Evolutionary conservation across 1,140 invertebrate species (phyloP).

Genomic region (Drosophila littoralis): DNA sequence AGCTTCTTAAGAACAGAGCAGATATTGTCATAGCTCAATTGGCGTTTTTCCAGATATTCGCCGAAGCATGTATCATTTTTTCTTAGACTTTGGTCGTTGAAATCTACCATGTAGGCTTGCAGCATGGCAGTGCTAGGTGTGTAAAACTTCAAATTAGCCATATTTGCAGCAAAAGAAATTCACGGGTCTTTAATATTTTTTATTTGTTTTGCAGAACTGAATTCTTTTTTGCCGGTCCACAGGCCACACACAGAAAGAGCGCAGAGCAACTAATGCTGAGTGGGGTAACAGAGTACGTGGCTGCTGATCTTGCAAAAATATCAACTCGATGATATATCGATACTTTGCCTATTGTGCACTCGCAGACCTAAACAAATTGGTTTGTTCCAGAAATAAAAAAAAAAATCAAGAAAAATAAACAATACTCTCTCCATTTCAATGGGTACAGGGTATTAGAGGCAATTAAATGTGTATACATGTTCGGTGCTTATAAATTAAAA

Average conservation of each 20-base stretch:
- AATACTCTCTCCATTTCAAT: too few relatives aligned
- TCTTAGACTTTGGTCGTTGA: background rate
- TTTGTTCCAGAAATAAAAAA: too few relatives aligned
- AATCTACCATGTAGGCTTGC: background rate
- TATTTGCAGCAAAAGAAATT: background rate
- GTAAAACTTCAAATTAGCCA: background rate
- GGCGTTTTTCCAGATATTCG: background rate
- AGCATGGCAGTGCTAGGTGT: background rate
- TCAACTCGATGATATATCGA: too few relatives aligned
- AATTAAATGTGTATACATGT: too few relatives aligned
- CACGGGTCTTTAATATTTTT: background rate
- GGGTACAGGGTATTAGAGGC: too few relatives aligned
- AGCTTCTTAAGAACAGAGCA: slow-evolving; percentile 1
- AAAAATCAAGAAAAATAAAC: too few relatives aligned
- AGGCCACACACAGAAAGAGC: too few relatives aligned
- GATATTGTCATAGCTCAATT: slow-evolving; percentile 11
- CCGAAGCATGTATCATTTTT: background rate
- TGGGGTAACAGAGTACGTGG: too few relatives aligned
- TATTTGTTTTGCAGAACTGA: background rate
- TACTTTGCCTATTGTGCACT: too few relatives aligned
- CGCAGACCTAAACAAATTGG: too few relatives aligned
- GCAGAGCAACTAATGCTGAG: too few relatives aligned
- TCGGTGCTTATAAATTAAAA: too few relatives aligned
- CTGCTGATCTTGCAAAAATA: background rate
- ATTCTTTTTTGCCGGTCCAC: background rate